Conservation (phyloP, 2,113 vertebrate genomes). For the Ochotona curzoniae region DNA sequence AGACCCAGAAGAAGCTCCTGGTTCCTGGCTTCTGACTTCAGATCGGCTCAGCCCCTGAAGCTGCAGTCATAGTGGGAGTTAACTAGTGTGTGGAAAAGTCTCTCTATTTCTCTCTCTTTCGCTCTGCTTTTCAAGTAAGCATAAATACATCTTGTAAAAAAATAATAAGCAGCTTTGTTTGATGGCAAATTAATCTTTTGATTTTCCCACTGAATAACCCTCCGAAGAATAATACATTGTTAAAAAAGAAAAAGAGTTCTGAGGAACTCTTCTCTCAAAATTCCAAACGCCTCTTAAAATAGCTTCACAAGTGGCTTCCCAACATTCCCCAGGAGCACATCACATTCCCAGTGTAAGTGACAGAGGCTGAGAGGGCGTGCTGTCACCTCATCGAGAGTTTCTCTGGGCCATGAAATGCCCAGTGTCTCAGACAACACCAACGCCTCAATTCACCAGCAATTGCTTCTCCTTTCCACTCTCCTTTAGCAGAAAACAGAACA, state of each 20-base stretch:
- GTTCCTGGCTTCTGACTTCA: too few relatives aligned
- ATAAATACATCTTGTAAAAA: too few relatives aligned
- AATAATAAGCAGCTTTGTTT: conserved; percentile 35
- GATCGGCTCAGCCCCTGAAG: too few relatives aligned
- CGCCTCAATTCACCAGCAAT: not conserved
- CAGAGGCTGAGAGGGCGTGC: conserved; percentile 45
- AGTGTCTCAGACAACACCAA: not conserved
- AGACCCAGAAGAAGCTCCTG: too few relatives aligned
- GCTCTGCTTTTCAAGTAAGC: too few relatives aligned
- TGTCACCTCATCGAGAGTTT: conserved; percentile 55
- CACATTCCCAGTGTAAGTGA: conserved; percentile 54
- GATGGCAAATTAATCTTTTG: conserved; percentile 31
- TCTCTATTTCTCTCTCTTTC: too few relatives aligned
- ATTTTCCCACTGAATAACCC: conserved; percentile 11
- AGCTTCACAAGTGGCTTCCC: conserved; percentile 59
- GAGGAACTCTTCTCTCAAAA: conserved; percentile 16
- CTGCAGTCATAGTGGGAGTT: too few relatives aligned
- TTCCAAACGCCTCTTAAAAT: conserved; percentile 64
- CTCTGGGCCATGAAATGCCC: conserved; percentile 61
- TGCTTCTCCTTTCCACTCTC: not conserved
- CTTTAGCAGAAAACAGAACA: not conserved
- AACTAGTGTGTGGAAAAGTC: too few relatives aligned
- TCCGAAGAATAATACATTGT: conserved; percentile 58
- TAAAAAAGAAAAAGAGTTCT: conserved; percentile 66
- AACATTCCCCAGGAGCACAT: conserved; percentile 62